Conservation (phyloP, 1,140 invertebrate species). For the Solen grandis region DNA sequence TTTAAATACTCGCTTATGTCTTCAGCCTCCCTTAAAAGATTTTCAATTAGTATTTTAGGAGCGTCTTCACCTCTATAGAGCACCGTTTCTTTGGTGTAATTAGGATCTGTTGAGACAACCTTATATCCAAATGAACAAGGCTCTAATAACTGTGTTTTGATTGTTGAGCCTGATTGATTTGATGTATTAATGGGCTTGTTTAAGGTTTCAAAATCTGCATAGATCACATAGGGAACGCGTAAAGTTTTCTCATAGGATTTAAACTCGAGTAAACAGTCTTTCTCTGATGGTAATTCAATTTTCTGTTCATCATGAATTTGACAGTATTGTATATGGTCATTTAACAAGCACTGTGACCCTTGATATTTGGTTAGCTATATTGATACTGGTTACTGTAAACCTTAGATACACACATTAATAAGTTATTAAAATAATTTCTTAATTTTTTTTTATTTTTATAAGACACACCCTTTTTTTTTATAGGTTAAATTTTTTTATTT, state of each 20-base stretch:
- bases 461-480: too few relatives aligned
- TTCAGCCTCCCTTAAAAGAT: constrained; percentile 34
- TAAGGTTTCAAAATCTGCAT: constrained; percentile 9
- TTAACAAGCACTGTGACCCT: too few relatives aligned
- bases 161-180: constrained; percentile 1
- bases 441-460: too few relatives aligned
- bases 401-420: too few relatives aligned
- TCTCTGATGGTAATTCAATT: constrained; percentile 6
- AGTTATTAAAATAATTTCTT: too few relatives aligned
- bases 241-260: neutral
- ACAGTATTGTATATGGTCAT: constrained; percentile 31
- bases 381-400: too few relatives aligned
- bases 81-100: constrained; percentile 7
- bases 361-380: too few relatives aligned
- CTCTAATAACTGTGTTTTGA: constrained; percentile 35
- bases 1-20: constrained; percentile 6
- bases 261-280: constrained; percentile 5
- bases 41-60: neutral
- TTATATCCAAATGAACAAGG: constrained; percentile 47
- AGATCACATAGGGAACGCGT: neutral
- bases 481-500: too few relatives aligned
- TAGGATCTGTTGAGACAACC: neutral
- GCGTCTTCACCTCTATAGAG: constrained; percentile 7
- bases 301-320: neutral
- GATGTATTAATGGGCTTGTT: neutral